Base-by-base conservation (phyloP, 2,888 invertebrate genomes). In the Bellardia bayeri region DNA sequence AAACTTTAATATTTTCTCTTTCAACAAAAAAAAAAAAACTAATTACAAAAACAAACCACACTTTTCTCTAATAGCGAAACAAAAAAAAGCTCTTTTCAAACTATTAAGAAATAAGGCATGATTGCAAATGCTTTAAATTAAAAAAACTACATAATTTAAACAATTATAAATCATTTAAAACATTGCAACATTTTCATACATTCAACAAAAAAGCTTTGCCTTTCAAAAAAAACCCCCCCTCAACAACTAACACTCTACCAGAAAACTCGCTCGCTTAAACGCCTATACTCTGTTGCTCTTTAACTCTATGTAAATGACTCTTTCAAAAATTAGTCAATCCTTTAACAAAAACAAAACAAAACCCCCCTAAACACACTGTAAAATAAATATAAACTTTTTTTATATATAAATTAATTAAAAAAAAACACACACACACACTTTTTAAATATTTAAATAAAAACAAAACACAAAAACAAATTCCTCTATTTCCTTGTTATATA, bases 61-160 rank as follows among this genome's bases (percentile, higher is more conserved):
- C 49, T 66, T 64, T 56, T 66, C 3, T 40, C 16, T 30, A 40
- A 9, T 6, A 81, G 30, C 64, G 23, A 30, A 72, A 9, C 23
- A 40, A 58, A 30, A 66, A 45, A 40, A 84, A 87, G 84, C 87
- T 87, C 87, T 87, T 87, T 87, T 84, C 87, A 82, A 68, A 23
- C 13, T 6, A 63, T 56, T 45, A 61, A 45, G 4, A 37, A 69
- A 71, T 49, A 64, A 81, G 68, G 74, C 79, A 82, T 82, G 69
- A 74, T 23, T 23, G 23, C 23, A 23, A 23, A 23, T 23, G 23
- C 23, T 23, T 23, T 23, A 14, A n/a, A 56, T 58, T 13, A 54
- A 75, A 69, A 51, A 61, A 51, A 49, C 42, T 79, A 37, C 16
- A 72, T 61, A 45, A 45, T 37, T 37, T 6, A 37, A 37, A 37